Evolutionary conservation across 2,113 vertebrate genomes (phyloP), one percentile per base, ranked within the genome.

Genomic region (Phrynocephalus versicolor): DNA sequence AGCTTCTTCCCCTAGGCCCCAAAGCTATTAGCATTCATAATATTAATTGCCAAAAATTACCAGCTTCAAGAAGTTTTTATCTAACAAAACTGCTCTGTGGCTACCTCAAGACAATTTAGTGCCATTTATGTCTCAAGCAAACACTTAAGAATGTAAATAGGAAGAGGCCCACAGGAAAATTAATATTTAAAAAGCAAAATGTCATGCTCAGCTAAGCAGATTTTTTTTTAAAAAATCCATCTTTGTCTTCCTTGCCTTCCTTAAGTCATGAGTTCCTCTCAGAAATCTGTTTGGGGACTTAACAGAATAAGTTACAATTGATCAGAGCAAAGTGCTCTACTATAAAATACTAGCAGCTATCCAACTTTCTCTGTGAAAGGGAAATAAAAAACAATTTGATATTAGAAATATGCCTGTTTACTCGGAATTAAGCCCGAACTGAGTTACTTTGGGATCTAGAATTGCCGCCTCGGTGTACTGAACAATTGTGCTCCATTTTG

Each of bases 21-120:
- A 85, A n/a, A 91, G 81, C 85, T 93, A 95, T 93, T 96, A 96
- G 94, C 96, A 96, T 95, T 95, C 91, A 90, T 94, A 96, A 96
- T 94, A 97, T 96, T 96, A 97, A 97, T 97, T 95, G 94, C 90
- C 51, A 91, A 96, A 94, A 97, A 94, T 96, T 96, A 96, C 93
- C 88, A 94, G 84, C 93, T 94, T 91, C 91, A 95, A 92, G 82
- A 93, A 95, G 76, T 96, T 97, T 86, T 96, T 95, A 87, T 96
- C 94, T 95, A 96, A 95, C 93, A 94, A 95, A 95, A 92, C 89
- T 89, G 65, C 27, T 95, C 89, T 92, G 33, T 92, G 89, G 82
- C 82, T 94, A 96, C 88, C 92, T 96, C 92, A 88, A 95, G 94
- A 96, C 89, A 94, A 92, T 95, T 92, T 91, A 94, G 73, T 84